A percentile compares a stretch with the other conserved stretches of the same genome.
These are phyloP conservation scores for Callinectes sapidus DNA, from an alignment of 2,888 invertebrate genomes.

Conservation along the genomic window DNA sequence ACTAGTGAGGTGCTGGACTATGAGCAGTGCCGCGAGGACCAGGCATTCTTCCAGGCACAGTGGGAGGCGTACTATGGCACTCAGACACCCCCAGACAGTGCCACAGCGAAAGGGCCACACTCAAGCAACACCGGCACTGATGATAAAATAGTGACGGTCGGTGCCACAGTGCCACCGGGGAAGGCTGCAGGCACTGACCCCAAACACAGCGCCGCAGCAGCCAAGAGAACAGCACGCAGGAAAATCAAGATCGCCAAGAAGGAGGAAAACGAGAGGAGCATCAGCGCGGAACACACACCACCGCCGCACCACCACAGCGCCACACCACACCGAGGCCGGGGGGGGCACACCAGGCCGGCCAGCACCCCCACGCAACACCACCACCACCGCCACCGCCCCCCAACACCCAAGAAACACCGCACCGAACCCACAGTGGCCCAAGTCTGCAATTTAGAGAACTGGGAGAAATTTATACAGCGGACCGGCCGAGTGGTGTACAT, in stretches of 20 bases:
- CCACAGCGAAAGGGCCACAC: too few species aligned
- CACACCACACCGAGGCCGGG: neutral
- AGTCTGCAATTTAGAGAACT: constrained; percentile 58
- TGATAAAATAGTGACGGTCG: neutral
- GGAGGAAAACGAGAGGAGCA: neutral
- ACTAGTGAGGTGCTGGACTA: constrained; percentile 66
- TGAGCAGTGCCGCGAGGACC: constrained; percentile 57
- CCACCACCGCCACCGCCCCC: too few species aligned
- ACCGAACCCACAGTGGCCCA: constrained; percentile 64
- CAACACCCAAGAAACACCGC: neutral
- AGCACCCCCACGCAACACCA: neutral
- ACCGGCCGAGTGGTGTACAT: constrained; percentile 83
- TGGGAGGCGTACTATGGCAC: constrained; percentile 49
- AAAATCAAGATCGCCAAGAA: neutral
- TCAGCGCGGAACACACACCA: neutral
- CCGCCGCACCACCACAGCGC: neutral
- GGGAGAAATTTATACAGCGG: constrained; percentile 71
- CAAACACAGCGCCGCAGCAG: neutral
- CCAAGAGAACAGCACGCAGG: neutral
- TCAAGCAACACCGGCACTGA: neutral
- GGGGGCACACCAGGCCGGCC: neutral
- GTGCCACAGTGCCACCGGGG: neutral
- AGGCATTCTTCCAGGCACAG: constrained; percentile 55
- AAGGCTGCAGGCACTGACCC: neutral
- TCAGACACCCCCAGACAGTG: neutral